Evolutionary conservation across 2,888 invertebrate genomes (phyloP), one percentile per base, ranked within the genome.

Genomic region (Drosophila anomelani): DNA sequence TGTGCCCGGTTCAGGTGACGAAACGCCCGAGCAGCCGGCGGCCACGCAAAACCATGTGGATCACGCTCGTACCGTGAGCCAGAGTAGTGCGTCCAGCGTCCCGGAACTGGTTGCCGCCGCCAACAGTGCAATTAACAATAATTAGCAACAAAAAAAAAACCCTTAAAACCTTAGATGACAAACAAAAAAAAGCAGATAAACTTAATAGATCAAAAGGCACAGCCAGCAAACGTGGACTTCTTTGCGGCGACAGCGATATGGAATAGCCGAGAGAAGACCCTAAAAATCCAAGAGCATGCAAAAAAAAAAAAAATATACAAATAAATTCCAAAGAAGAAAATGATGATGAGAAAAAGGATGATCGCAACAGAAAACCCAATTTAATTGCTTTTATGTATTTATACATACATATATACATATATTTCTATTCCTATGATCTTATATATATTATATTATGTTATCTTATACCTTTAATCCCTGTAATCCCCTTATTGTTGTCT

Each of bases 61-160:
- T 94, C 95, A 95, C 91, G 95, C 95, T 62, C 93, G 95, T 71
- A 95, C 94, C 39, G 95, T 95, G 67, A 95, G 95, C 90, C 95
- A 95, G 85, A 94, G 93, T 79, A 93, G 93, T 80, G 92, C 73
- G 10, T 91, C 91, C 2, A 84, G 80, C 36, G 89, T 80, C 60
- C 87, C 91, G 26, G 92, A 92, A 57, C 75, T 89, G 74, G 90
- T 90, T 59, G 82, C 91, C 55, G 77, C 90, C 51, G 75, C 78
- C 47, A 89, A 81, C 78, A 81, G 81, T 89, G 79, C 79, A 84
- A 87, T 81, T 67, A 85, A 81, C 81, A 87, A 79, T 83, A 85
- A 89, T 62, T 84, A 76, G 79, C 51, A 26, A 44, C 23, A 38
- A 38, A 36, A 55, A 23, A 34, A 32, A 51, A 9, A 15, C 13